A percentile compares a stretch with the other conserved stretches of the same genome.
Evolutionary conservation across 2,888 invertebrate genomes (phyloP).

Genomic region (Xylocampa areola): DNA sequence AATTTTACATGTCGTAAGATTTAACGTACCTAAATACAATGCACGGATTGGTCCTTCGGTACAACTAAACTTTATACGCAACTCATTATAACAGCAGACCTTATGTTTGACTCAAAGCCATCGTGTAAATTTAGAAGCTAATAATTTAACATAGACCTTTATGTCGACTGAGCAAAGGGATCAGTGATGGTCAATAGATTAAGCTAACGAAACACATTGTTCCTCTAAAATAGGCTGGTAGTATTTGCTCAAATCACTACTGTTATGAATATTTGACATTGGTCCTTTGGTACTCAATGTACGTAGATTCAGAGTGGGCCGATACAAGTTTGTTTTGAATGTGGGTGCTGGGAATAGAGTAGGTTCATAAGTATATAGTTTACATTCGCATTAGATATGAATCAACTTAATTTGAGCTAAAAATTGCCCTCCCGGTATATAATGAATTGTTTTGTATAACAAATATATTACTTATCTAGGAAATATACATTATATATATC

Average conservation of each 20-base stretch:
- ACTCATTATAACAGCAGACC: slow-evolving; percentile 35
- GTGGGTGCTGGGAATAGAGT: too few relatives aligned
- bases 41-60: slow-evolving; percentile 8
- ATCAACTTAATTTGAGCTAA: too few relatives aligned
- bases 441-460: too few relatives aligned
- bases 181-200: neutral
- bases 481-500: too few relatives aligned
- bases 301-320: neutral
- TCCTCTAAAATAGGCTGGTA: slow-evolving; percentile 9
- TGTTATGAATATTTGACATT: too few relatives aligned
- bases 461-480: too few relatives aligned
- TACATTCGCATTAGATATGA: too few relatives aligned
- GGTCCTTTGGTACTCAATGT: too few relatives aligned
- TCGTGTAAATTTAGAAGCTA: slow-evolving; percentile 14
- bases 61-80: neutral
- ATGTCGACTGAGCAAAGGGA: slow-evolving; percentile 1
- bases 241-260: slow-evolving; percentile 14
- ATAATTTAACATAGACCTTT: slow-evolving; percentile 7
- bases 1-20: too few relatives aligned
- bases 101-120: slow-evolving; percentile 41
- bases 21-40: neutral
- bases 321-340: too few relatives aligned
- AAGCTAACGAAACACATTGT: slow-evolving; percentile 15
- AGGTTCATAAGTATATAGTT: too few relatives aligned
- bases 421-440: too few relatives aligned